Base-by-base conservation (phyloP, 1,140 invertebrate species). In the Ladona fulva region DNA sequence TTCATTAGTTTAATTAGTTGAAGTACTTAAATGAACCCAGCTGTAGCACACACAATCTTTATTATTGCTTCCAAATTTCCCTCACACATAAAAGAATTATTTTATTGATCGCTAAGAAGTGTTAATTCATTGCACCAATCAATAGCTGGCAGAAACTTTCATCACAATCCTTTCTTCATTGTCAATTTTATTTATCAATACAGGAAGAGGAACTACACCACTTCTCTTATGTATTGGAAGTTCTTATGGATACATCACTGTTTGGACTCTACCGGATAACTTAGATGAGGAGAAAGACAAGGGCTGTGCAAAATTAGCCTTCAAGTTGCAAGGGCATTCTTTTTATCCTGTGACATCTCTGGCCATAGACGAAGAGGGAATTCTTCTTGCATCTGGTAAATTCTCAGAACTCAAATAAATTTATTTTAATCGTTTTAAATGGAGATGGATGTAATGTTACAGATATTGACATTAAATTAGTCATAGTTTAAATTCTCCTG, bases 351-450 rank as follows among this genome's bases (percentile, higher is more conserved):
- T 90, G 11, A 87, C 88, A 0, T 83, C 84, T 44, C 80, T 91
- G 24, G 80, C 85, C 3, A 86, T 91, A 76, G 85, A 89, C 81
- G 82, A 83, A 19, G 85, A 83, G 78, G 89, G 87, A 3, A 82
- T 88, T 10, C 84, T 91, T 76, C 81, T 91, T 25, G 89, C 88
- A 0, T 87, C 89, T 78, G 88, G 87, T 82, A 78, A 75, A 37
- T 37, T 37, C 8, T 37, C 74, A 42, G 22, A 77, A 19, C 5
- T 25, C 25, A 76, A 76, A 22, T 75, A 16, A 75, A 24, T 14
- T 75, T 75, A 25, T 14, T 75, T 75, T 14, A 14, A 75, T 37
- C n/a, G n/a, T n/a, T n/a, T n/a, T n/a, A n/a, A n/a, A n/a, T n/a
- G n/a, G n/a, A n/a, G n/a, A n/a, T n/a, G n/a, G n/a, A n/a, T n/a